Percentiles rank a stretch among this genome's conserved stretches.
Conservation (phyloP, 2,113 vertebrate species). For the Loxodonta africana region DNA sequence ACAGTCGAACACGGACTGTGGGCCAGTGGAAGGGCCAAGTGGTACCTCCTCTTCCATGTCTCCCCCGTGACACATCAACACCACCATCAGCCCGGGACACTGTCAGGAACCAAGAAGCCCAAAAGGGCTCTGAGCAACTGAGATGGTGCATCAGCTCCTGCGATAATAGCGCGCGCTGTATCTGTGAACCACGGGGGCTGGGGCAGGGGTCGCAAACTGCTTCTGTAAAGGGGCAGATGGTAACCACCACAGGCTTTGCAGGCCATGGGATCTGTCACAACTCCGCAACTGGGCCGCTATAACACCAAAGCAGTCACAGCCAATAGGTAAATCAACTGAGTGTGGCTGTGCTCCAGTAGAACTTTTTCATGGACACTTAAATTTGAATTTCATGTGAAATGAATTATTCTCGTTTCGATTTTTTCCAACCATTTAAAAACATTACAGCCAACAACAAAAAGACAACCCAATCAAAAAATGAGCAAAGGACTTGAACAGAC, state of each 20-base stretch:
- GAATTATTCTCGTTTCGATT: neutral
- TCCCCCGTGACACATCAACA: accelerated
- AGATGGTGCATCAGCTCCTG: neutral
- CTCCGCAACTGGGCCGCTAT: neutral
- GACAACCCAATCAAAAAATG: too few relatives aligned
- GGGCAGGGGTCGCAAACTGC: accelerated
- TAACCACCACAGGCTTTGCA: too few relatives aligned
- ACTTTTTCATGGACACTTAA: neutral
- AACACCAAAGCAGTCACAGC: neutral
- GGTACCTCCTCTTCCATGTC: neutral
- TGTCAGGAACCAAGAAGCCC: neutral
- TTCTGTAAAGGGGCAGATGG: neutral
- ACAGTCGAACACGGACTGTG: accelerated
- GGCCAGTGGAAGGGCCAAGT: neutral
- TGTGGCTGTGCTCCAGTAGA: accelerated
- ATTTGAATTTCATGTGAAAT: neutral
- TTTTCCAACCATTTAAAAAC: neutral
- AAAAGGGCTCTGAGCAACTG: neutral
- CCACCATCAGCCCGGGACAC: neutral
- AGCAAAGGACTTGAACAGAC: too few relatives aligned
- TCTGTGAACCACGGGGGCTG: accelerated
- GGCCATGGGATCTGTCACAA: too few relatives aligned
- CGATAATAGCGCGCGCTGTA: neutral
- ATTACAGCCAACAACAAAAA: too few relatives aligned
- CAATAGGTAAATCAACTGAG: too few relatives aligned